Percentiles rank a stretch among this genome's conserved stretches.
Evolutionary conservation across 2,113 vertebrate species (phyloP).

Genomic region (Neogobius melanostomus): DNA sequence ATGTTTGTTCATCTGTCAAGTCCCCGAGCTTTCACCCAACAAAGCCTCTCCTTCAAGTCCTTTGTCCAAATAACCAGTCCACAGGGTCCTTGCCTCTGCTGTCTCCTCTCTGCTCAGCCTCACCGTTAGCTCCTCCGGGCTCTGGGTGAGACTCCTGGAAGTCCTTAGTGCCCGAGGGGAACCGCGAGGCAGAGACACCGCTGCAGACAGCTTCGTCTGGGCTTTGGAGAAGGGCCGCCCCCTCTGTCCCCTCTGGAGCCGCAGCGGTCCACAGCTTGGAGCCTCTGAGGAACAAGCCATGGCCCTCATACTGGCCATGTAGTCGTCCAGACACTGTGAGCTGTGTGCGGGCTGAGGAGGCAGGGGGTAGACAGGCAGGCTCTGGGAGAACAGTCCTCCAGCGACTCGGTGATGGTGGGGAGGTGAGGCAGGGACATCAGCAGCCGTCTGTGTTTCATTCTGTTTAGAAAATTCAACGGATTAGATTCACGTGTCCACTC

Average conservation of each 20-base stretch:
- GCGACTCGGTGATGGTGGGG: constrained; percentile 77
- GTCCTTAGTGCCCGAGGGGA: constrained; percentile 57
- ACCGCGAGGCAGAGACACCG: constrained; percentile 48
- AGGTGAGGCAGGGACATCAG: constrained; percentile 64
- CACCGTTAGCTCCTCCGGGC: constrained; percentile 62
- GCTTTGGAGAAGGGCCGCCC: constrained; percentile 65
- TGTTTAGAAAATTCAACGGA: constrained; percentile 17
- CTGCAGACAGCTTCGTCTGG: constrained; percentile 60
- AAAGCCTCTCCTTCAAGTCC: constrained; percentile 43
- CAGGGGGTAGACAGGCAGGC: constrained; percentile 30
- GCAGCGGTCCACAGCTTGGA: constrained; percentile 59
- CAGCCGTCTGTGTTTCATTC: constrained; percentile 72
- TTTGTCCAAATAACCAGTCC: constrained; percentile 79
- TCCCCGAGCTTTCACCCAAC: constrained; percentile 19
- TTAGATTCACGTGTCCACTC: background rate
- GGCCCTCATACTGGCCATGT: constrained; percentile 76
- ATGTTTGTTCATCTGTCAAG: constrained; percentile 9
- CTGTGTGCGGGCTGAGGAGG: constrained; percentile 43
- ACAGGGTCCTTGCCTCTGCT: constrained; percentile 69
- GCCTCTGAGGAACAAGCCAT: constrained; percentile 63
- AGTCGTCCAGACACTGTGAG: constrained; percentile 73
- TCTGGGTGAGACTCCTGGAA: constrained; percentile 28
- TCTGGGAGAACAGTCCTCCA: constrained; percentile 68
- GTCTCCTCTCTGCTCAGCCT: constrained; percentile 59
- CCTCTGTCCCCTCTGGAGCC: constrained; percentile 63